Base-by-base conservation (phyloP, 2,888 invertebrate genomes). In the Spisula subtruncata region DNA sequence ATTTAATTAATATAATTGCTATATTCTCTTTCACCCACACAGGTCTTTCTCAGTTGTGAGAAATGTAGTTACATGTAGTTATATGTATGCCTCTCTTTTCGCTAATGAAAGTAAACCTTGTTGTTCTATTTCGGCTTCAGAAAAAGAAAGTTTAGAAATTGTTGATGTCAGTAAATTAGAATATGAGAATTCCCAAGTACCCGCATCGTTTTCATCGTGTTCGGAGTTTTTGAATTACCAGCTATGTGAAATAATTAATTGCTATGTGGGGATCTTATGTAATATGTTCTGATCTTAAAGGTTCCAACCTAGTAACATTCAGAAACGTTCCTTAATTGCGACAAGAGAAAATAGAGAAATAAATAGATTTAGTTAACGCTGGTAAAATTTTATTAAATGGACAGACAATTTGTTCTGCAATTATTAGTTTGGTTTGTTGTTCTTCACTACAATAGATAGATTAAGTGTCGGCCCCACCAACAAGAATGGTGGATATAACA, bases 361-460 rank as follows among this genome's bases (percentile, higher is more conserved):
- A 79, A 85, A 85, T 85, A 79, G 85, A 54, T 85, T 85, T 85
- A 79, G 32, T n/a, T 80, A 80, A 85, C 85, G 85, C 79, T 85
- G 85, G 80, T 85, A 79, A 79, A 85, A 85, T 85, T 85, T 85
- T 79, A 85, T 85, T 85, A 85, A 85, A 85, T 85, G 85, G 48
- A 79, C 75, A 85, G 85, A 85, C 85, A 85, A 85, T 85, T 85
- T 80, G 85, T 80, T 85, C 54, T 79, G 54, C 56, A 79, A 54
- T 56, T 79, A 85, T 85, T 79, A 79, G 54, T 85, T 85, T 85
- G 79, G 79, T 79, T 85, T 79, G 79, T 32, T 25, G n/a, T 79
- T 79, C n/a, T 51, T 79, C 79, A 35, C 48, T 41, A 79, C 75
- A 25, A 80, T 56, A n/a, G 79, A 85, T 79, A 51, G 56, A 85